phyloP scores from a whole-genome alignment of 2,888 invertebrate genomes.

The Zhuqinia jingwanae region DNA sequence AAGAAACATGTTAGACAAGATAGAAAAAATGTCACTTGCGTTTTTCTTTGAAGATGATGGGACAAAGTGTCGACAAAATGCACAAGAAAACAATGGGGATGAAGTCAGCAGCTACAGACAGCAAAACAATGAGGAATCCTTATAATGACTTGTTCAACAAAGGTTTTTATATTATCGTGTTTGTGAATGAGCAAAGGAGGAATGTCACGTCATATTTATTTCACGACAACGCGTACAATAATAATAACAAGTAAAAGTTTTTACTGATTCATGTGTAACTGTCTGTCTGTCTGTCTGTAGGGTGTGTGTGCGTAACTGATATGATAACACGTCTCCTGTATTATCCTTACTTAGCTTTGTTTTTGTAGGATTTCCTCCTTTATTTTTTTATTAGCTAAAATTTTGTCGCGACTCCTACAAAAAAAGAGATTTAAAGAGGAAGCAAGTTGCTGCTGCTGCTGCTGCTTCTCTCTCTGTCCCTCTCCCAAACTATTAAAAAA shows the following conservation, averaged over 20 bases:
- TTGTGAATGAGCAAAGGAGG: neutral
- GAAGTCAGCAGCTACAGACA: neutral
- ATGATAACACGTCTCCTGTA: constrained; percentile 28
- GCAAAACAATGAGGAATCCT: neutral
- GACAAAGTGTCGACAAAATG: constrained; percentile 21
- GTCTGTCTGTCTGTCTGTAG: constrained; percentile 13
- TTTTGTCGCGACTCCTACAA: neutral
- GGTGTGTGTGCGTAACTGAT: constrained; percentile 41
- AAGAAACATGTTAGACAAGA: constrained; percentile 12
- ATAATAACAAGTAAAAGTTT: constrained; percentile 34
- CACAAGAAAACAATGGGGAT: neutral
- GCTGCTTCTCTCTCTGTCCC: constrained; percentile 34
- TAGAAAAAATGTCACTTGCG: constrained; percentile 1
- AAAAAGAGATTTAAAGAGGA: constrained; percentile 35
- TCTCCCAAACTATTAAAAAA: constrained; percentile 27
- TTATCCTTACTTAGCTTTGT: neutral
- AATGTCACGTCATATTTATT: constrained; percentile 27
- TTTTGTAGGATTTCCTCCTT: constrained; percentile 9
- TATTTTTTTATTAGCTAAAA: neutral
- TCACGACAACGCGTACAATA: constrained; percentile 13
- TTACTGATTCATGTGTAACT: neutral
- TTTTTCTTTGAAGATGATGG: neutral
- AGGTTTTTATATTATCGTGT: neutral
- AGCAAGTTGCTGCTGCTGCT: neutral
- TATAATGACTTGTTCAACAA: neutral